Conservation (phyloP, 2,797 vertebrate genomes). For the Australoheros facetus region DNA sequence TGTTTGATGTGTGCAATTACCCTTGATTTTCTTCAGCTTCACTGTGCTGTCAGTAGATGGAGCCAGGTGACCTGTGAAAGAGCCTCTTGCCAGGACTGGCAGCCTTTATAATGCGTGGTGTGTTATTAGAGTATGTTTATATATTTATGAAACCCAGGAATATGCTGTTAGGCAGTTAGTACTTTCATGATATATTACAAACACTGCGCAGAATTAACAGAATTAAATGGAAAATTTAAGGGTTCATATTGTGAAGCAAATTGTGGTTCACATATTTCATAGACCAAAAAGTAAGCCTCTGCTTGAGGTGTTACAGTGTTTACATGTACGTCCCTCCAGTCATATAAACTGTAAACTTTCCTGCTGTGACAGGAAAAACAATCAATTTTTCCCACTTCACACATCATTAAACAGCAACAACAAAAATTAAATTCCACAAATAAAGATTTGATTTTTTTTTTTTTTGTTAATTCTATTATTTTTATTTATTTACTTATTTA, state of each 20-base stretch:
- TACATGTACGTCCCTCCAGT: not conserved
- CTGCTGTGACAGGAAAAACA: not conserved
- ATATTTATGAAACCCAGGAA: not conserved
- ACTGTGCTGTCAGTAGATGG: slow-evolving; percentile 14
- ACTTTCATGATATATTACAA: not conserved
- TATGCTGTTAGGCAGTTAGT: not conserved
- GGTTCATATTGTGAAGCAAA: not conserved
- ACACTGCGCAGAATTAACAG: not conserved
- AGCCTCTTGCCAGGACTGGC: not conserved
- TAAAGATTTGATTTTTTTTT: rapidly evolving
- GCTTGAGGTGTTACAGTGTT: not conserved
- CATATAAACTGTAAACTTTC: not conserved
- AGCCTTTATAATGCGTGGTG: not conserved
- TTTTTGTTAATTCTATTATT: not conserved
- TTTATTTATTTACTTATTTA: not conserved
- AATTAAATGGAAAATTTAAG: not conserved
- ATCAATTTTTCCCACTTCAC: not conserved
- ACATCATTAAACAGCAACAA: not conserved
- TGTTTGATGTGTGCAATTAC: slow-evolving; percentile 5
- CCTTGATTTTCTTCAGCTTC: slow-evolving; percentile 2
- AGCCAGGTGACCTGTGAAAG: not conserved
- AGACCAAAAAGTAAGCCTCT: not conserved
- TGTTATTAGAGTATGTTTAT: not conserved
- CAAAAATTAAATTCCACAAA: not conserved
- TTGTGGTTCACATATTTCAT: not conserved